Percentiles rank a stretch among this genome's conserved stretches.
These are phyloP conservation scores for Eumerus sabulonum DNA, from an alignment of 2,888 invertebrate genomes.

Conservation along the genomic window DNA sequence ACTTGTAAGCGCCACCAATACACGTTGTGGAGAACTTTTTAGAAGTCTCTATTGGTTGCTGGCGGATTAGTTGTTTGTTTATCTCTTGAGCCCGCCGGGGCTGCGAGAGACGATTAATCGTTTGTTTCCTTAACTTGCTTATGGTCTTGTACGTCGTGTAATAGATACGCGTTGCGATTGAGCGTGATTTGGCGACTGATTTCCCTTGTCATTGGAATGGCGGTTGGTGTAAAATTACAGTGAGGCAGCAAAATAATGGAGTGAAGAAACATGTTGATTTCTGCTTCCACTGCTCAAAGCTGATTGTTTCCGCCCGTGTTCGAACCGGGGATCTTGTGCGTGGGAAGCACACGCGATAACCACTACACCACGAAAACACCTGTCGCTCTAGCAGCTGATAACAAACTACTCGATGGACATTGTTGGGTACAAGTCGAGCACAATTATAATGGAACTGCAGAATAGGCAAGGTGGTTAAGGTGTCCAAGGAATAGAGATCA, in stretches of 20 bases:
- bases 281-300: too few relatives aligned
- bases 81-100: too few relatives aligned
- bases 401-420: too few relatives aligned
- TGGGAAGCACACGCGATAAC: conserved; percentile 76
- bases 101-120: conserved; percentile 59
- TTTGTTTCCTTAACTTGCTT: conserved; percentile 46
- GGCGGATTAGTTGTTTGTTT: conserved; percentile 1
- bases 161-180: conserved; percentile 63
- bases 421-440: too few relatives aligned
- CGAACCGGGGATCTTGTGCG: conserved; percentile 75
- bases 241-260: too few relatives aligned
- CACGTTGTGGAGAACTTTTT: not conserved
- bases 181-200: conserved; percentile 66
- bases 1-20: conserved; percentile 68
- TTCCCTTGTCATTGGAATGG: conserved; percentile 63
- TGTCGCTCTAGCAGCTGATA: too few relatives aligned
- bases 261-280: too few relatives aligned
- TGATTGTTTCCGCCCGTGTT: conserved; percentile 74
- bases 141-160: conserved; percentile 35
- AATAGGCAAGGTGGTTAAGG: too few relatives aligned
- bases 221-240: too few relatives aligned
- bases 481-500: too few relatives aligned
- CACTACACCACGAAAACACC: conserved; percentile 66
- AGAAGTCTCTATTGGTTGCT: not conserved
- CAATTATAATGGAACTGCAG: too few relatives aligned